Base-by-base conservation (phyloP, 64 coral and sea anemone genomes). In the Porites lutea region DNA sequence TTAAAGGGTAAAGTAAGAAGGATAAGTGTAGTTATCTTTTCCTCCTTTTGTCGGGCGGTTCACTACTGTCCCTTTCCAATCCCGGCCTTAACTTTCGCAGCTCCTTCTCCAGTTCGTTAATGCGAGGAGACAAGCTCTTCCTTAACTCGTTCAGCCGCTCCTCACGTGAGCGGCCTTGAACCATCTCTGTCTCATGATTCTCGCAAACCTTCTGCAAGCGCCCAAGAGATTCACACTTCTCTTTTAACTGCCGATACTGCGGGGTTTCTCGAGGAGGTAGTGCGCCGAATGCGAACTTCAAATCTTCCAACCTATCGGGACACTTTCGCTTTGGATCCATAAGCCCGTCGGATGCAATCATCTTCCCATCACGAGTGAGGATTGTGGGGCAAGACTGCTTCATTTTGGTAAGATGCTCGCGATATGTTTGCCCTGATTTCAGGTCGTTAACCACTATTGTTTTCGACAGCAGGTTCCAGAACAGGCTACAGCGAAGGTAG, bases 271-370 rank as follows among this genome's bases (percentile, higher is more conserved):
- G 52, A 2, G 91, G 86, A 15, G 95, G 95, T 13, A 96, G 51
- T 47, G 92, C 91, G 0, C 95, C 95, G 49, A 96, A 96, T 12
- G 92, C 14, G 48, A 90, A 89, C 62, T 27, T 93, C 61, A 96
- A 52, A 7, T 89, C 77, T 65, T 67, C 61, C 4, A 96, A 58
- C 21, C 72, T 89, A 13, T 52, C 59, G 14, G 95, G 95, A 13
- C 95, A 96, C 14, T 71, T 58, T 22, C 57, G 59, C 65, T 87
- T 96, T 2, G 95, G 95, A 72, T 96, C 95, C 95, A 96, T 96
- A 13, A 96, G 64, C 12, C 95, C 95, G 85, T 96, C 95, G 7
- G 90, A 84, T 2, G 95, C 95, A 47, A 96, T 96, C 87, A 96
- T 82, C 45, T 96, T 85, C 13, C 95, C 95, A 85, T 96, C 95